Evolutionary conservation across 2,113 vertebrate genomes (phyloP), one percentile per base, ranked within the genome.

Genomic region (Hypocryptadius cinnamomeus): DNA sequence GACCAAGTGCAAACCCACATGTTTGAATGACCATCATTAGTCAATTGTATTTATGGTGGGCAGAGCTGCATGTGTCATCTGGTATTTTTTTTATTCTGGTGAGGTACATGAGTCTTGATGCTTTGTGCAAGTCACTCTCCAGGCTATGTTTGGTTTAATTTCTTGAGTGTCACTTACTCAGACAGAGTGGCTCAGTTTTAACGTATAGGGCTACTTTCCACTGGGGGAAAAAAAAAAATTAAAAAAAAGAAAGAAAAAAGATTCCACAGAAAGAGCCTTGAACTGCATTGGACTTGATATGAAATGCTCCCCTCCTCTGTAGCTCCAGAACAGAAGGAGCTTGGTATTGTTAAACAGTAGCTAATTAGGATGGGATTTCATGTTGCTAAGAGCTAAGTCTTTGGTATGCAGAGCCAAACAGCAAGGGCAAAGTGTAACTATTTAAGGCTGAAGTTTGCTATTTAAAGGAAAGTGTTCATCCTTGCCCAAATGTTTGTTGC

Each of bases 341-440:
- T 94, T 95, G 95, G 93, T 96, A 98, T 97, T 98, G 97, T 98
- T 96, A 90, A 97, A 92, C 91, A 64, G 42, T 68, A 94, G 91
- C 94, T 96, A 96, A 94, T 96, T 97, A 94, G 81, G 93, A 96
- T 96, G 94, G 92, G 94, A 93, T 98, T 97, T 97, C 96, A 68
- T 39, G 95, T 97, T 97, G 93, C 96, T 96, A 93, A 97, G 97
- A 97, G 94, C 97, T 96, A 94, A 91, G 51, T 79, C 92, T 96
- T 96, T 92, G 94, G 96, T 92, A 96, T 96, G 95, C 92, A 85
- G 76, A 94, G 59, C 87, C 93, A 94, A 96, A 95, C 80, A 91
- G 83, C 93, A 90, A 95, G 88, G 93, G 91, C 93, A 95, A 94
- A 90, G 94, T 93, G 87, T 87, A 96, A 94, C 90, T 96, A 94